Base-by-base conservation (phyloP, 2,797 vertebrate genomes). In the Sebastes jordani region DNA sequence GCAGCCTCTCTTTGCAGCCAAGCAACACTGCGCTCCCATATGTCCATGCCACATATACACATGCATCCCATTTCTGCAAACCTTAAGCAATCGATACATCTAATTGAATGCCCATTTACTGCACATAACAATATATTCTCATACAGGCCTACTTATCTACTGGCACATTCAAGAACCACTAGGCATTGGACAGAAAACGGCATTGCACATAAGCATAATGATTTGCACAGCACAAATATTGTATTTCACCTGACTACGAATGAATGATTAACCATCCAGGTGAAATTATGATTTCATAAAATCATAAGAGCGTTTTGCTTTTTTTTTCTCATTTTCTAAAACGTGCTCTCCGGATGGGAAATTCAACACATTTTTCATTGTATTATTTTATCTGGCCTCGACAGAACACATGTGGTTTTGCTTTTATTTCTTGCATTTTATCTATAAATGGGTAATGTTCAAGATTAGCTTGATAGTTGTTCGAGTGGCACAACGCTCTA, bases 1-100 rank as follows among this genome's bases (percentile, higher is more conserved):
- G 96, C 97, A 96, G 95, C 96, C 83, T 85, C 86, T 96, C 97
- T 97, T 96, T 96, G 96, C 93, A 94, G 93, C 93, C 93, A 90
- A 93, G 88, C 91, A 92, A 88, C 91, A 87, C 92, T 92, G 89
- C 95, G 97, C 96, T 97, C 95, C 97, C 96, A 94, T 96, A 97
- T 98, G 96, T 97, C 96, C 95, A 95, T 96, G 96, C 70, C 82
- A 82, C 93, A 96, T 95, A 95, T 95, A 95, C 96, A 96, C 94
- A 97, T 94, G 95, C 96, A 78, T 84, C 86, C 66, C 80, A 73
- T 88, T 82, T 83, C 71, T 82, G 78, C 70, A 64, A 64, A 69
- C 32, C 36, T 64, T 63, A 46, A 25, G 25, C 20, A 25, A 54
- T 49, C 65, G 42, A 55, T 10, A n/a, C 71, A 72, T 74, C 11